A percentile compares a stretch with the other conserved stretches of the same genome.
phyloP scores from a whole-genome alignment of 2,113 vertebrate genomes.

The Sylvietta virens region DNA sequence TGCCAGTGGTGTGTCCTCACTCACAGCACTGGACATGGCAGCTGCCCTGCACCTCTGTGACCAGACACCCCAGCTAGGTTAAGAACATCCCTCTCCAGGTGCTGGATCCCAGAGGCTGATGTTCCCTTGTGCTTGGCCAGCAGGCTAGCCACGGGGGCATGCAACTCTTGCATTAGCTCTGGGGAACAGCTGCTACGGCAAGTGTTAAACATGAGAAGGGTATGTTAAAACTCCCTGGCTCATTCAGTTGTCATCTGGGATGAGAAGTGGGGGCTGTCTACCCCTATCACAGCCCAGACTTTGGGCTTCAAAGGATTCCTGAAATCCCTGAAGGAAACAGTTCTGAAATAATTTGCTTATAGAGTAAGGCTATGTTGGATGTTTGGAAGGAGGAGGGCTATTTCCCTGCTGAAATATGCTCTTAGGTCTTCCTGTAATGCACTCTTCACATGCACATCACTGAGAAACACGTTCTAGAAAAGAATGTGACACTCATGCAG shows the following conservation, averaged over 20 bases:
- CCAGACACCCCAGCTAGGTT: neutral
- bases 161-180: neutral
- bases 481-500: constrained; percentile 42
- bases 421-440: neutral
- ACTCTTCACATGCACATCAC: neutral
- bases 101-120: neutral
- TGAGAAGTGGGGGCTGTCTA: neutral
- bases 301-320: neutral
- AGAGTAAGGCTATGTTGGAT: neutral
- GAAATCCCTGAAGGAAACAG: neutral
- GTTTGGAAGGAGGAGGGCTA: neutral
- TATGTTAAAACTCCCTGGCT: neutral
- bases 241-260: neutral
- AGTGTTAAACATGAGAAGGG: neutral
- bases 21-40: too few species aligned
- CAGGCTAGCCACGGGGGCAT: rapidly evolving
- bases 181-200: neutral
- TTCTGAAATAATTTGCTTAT: neutral
- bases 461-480: neutral
- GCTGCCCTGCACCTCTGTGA: neutral
- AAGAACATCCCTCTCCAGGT: neutral
- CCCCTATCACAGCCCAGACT: neutral
- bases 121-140: neutral
- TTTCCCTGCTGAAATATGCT: neutral
- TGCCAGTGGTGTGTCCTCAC: rapidly evolving